Percentiles rank a stretch among this genome's conserved stretches.
These are phyloP conservation scores for Lathamus discolor DNA, from an alignment of 2,113 vertebrate genomes.

Conservation along the genomic window DNA sequence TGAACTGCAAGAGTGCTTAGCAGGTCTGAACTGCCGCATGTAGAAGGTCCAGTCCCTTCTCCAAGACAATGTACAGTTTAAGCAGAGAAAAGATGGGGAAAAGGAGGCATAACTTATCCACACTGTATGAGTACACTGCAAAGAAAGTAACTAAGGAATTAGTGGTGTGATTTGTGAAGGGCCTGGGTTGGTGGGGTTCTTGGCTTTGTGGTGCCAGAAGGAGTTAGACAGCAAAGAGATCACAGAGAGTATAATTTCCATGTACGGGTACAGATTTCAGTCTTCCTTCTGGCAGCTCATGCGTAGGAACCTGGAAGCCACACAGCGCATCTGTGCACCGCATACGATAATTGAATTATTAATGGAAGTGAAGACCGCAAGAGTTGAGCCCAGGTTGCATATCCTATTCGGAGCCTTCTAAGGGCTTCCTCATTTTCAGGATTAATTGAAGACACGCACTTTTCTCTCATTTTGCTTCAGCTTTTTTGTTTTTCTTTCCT, in stretches of 20 bases:
- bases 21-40: not conserved
- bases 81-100: not conserved
- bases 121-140: accelerated
- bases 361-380: not conserved
- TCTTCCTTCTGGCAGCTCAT: not conserved
- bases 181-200: not conserved
- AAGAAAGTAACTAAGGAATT: not conserved
- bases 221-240: not conserved
- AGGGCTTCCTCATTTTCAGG: not conserved
- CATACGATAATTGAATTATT: not conserved
- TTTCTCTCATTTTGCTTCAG: not conserved
- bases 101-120: not conserved
- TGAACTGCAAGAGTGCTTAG: not conserved
- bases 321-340: not conserved
- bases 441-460: not conserved
- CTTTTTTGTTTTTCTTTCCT: not conserved
- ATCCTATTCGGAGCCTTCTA: not conserved
- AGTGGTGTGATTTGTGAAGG: not conserved
- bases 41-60: not conserved
- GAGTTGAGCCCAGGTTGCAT: not conserved
- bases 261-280: not conserved
- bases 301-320: not conserved
- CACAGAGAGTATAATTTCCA: not conserved
- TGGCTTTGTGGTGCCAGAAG: not conserved
- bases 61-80: not conserved